Conservation (phyloP, 2,888 invertebrate species). For the Anorthoa munda region DNA sequence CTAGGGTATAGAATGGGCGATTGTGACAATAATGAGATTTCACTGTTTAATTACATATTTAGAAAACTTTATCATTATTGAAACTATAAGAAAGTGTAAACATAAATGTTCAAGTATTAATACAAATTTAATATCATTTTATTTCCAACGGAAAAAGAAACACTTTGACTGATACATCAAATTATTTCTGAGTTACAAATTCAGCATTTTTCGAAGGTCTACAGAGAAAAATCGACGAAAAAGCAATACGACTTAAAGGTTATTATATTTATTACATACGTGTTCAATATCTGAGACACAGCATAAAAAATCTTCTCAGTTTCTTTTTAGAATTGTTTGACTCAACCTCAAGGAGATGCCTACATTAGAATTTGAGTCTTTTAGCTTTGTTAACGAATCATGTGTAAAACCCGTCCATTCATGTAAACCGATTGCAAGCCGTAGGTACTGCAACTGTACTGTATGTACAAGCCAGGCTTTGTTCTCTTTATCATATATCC, state of each 20-base stretch:
- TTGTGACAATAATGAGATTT: conserved; percentile 4
- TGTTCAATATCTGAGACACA: neutral
- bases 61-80: neutral
- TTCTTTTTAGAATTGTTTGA: neutral
- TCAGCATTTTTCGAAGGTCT: neutral
- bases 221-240: neutral
- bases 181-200: neutral
- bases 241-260: neutral
- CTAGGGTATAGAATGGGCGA: neutral
- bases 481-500: conserved; percentile 12
- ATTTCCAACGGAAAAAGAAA: neutral
- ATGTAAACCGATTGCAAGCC: conserved; percentile 28
- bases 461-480: conserved; percentile 12
- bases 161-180: neutral
- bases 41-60: neutral
- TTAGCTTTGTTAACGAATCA: conserved; percentile 18
- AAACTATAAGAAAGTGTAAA: neutral
- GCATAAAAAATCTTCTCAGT: neutral
- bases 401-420: conserved; percentile 21
- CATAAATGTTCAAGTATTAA: neutral
- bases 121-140: neutral
- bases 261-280: neutral
- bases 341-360: neutral
- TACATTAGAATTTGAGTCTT: conserved; percentile 6
- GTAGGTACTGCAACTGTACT: conserved; percentile 3